Evolutionary conservation across 2,888 invertebrate species (phyloP).

Genomic region (Scrobipalpa costella): DNA sequence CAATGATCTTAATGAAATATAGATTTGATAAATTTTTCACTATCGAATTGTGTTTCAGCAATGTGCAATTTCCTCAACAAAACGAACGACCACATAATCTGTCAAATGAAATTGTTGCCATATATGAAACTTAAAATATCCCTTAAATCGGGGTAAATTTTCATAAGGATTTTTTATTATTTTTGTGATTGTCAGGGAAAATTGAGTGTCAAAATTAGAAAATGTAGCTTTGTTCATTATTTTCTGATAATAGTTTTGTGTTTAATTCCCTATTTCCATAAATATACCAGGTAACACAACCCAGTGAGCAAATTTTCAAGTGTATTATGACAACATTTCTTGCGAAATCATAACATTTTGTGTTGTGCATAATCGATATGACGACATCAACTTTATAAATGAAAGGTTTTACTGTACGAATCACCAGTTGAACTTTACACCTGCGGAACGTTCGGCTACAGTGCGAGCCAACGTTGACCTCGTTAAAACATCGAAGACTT

Average conservation of each 20-base stretch:
- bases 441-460: conserved; percentile 76
- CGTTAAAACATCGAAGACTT: conserved; percentile 45
- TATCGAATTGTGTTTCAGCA: neutral
- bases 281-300: neutral
- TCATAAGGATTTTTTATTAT: neutral
- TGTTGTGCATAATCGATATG: conserved; percentile 72
- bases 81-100: neutral
- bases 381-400: conserved; percentile 79
- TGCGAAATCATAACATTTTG: conserved; percentile 58
- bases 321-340: conserved; percentile 45
- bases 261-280: neutral
- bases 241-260: conserved; percentile 13
- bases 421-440: conserved; percentile 64
- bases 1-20: neutral
- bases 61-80: neutral
- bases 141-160: neutral
- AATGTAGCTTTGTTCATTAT: conserved; percentile 21
- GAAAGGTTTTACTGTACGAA: conserved; percentile 60
- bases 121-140: neutral
- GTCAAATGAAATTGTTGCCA: conserved; percentile 11
- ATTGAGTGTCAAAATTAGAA: conserved; percentile 22
- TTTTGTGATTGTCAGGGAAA: neutral
- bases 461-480: conserved; percentile 75
- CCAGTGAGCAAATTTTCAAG: neutral
- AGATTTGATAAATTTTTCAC: neutral